These are phyloP conservation scores for Amphimallon solstitiale DNA, from an alignment of 2,888 invertebrate species.

Conservation along the genomic window DNA sequence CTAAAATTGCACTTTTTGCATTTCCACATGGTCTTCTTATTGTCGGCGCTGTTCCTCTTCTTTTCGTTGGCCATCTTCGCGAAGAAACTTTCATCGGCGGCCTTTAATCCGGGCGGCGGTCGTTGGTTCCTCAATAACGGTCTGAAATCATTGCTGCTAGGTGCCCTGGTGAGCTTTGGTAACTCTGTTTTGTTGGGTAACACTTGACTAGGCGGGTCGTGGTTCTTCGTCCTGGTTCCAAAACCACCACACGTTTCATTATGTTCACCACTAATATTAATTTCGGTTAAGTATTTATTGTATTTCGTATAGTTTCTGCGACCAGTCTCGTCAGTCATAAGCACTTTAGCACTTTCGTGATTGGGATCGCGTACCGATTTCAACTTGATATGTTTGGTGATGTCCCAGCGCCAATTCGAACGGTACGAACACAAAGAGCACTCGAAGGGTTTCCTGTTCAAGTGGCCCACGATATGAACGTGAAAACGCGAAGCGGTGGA, in stretches of 20 bases:
- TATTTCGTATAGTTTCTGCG: slow-evolving; percentile 92
- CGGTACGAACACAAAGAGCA: slow-evolving; percentile 94
- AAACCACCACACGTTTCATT: slow-evolving; percentile 61
- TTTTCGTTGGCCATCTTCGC: slow-evolving; percentile 56
- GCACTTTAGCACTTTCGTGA: slow-evolving; percentile 82
- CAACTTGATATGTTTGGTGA: slow-evolving; percentile 92
- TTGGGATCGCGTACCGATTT: slow-evolving; percentile 87
- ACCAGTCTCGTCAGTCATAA: slow-evolving; percentile 93
- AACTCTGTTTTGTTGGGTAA: slow-evolving; percentile 48
- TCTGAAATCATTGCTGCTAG: slow-evolving; percentile 52
- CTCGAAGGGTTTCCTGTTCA: slow-evolving; percentile 93
- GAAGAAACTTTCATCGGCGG: slow-evolving; percentile 67
- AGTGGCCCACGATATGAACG: slow-evolving; percentile 92
- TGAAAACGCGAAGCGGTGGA: slow-evolving; percentile 93
- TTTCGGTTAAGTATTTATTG: slow-evolving; percentile 84
- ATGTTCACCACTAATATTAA: slow-evolving; percentile 53
- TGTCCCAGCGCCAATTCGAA: slow-evolving; percentile 97
- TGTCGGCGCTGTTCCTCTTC: slow-evolving; percentile 65
- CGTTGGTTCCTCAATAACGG: slow-evolving; percentile 54
- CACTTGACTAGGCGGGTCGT: slow-evolving; percentile 44
- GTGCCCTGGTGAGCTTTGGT: slow-evolving; percentile 50
- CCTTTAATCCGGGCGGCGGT: slow-evolving; percentile 69
- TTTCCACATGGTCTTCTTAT: slow-evolving; percentile 84
- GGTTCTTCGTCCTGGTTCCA: slow-evolving; percentile 58
- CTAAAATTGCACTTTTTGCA: slow-evolving; percentile 91